These are phyloP conservation scores for Octodon degus DNA, from an alignment of 2,113 vertebrate species.

Conservation along the genomic window DNA sequence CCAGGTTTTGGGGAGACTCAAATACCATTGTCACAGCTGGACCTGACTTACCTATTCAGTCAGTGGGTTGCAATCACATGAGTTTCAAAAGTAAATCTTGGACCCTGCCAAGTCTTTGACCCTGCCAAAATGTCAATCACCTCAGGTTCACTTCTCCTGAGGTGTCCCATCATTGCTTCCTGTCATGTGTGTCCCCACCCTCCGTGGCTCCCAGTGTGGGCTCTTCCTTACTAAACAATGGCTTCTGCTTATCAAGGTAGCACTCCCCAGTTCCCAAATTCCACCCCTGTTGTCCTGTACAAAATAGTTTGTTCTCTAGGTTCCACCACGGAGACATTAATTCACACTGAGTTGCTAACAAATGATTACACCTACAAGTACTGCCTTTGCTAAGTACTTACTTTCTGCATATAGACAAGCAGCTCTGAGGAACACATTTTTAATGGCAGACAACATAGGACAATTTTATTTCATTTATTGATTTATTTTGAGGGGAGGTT, in stretches of 20 bases:
- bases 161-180: background rate
- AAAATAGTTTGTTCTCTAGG: background rate
- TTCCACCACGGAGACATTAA: background rate
- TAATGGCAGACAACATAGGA: background rate
- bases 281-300: background rate
- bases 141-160: background rate
- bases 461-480: background rate
- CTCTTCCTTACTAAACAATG: background rate
- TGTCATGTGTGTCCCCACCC: background rate
- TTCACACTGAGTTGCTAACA: constrained; percentile 18
- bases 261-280: background rate
- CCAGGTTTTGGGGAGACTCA: background rate
- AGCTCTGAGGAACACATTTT: background rate
- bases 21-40: background rate
- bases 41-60: background rate
- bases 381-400: background rate
- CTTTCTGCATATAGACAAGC: background rate
- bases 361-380: background rate
- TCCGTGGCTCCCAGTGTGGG: background rate
- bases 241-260: background rate
- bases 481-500: no score
- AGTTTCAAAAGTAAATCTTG: constrained; percentile 3
- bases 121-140: background rate
- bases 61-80: background rate
- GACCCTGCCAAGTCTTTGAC: background rate